Conservation (phyloP, 2,888 invertebrate species). For the Yponomeuta malinellus region DNA sequence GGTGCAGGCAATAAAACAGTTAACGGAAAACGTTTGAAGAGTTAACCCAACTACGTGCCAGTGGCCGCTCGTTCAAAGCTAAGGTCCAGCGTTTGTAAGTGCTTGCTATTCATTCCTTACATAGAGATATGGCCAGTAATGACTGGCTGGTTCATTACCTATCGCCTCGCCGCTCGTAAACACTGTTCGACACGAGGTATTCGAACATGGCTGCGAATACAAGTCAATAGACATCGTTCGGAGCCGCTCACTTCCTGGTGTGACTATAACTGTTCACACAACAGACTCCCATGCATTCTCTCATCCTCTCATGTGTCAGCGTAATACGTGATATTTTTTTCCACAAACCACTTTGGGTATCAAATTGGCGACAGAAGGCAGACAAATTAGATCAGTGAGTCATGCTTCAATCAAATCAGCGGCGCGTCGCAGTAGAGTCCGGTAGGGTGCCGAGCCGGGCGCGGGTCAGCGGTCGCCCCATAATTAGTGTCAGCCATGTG, state of each 20-base stretch:
- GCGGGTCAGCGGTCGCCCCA: constrained; percentile 59
- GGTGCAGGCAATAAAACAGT: constrained; percentile 46
- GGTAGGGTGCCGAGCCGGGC: constrained; percentile 41
- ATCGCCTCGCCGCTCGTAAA: constrained; percentile 70
- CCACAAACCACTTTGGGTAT: constrained; percentile 23
- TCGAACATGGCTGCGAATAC: constrained; percentile 59
- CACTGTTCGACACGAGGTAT: constrained; percentile 59
- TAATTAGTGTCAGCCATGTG: constrained; percentile 38
- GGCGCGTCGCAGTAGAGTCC: constrained; percentile 29
- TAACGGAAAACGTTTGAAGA: constrained; percentile 49
- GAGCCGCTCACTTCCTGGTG: constrained; percentile 53
- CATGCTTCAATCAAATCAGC: constrained; percentile 31
- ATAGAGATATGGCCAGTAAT: constrained; percentile 69
- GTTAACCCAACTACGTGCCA: constrained; percentile 57
- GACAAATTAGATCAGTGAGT: constrained; percentile 40
- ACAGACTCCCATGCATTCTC: constrained; percentile 29
- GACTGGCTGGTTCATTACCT: constrained; percentile 57
- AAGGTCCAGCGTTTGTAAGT: constrained; percentile 55
- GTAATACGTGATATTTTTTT: constrained; percentile 6
- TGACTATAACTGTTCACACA: constrained; percentile 38
- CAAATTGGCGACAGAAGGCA: constrained; percentile 5
- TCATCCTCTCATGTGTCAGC: constrained; percentile 23
- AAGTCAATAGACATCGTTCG: constrained; percentile 57
- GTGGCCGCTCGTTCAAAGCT: constrained; percentile 51
- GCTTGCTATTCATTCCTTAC: constrained; percentile 67